Conservation (phyloP, 2,797 vertebrate genomes). For the Peromyscus aztecus region DNA sequence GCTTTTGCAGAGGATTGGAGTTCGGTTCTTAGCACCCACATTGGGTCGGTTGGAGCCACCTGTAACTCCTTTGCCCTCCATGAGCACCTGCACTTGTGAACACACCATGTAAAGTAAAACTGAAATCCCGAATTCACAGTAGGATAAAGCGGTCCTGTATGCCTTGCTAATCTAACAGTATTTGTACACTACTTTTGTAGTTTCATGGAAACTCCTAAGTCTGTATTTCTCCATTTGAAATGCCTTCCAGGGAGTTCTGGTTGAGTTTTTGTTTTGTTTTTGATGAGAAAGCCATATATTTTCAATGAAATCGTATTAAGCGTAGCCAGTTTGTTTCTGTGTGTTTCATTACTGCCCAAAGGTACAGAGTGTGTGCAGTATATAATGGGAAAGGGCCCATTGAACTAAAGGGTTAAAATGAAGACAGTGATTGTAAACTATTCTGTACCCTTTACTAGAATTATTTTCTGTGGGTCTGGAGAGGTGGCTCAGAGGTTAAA, state of each 20-base stretch:
- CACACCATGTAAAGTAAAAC: neutral
- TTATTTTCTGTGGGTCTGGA: neutral
- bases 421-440: conserved; percentile 9
- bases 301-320: conserved; percentile 27
- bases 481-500: neutral
- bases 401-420: conserved; percentile 26
- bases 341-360: neutral
- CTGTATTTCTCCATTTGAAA: conserved; percentile 18
- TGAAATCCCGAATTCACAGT: neutral
- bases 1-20: neutral
- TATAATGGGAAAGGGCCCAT: neutral
- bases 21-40: neutral
- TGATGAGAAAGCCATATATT: neutral
- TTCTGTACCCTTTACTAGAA: neutral
- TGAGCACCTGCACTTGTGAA: too few relatives aligned
- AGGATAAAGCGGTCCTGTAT: neutral
- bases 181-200: neutral
- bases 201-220: neutral
- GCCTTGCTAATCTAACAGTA: neutral
- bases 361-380: neutral
- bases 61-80: neutral
- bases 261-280: conserved; percentile 12
- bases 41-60: too few relatives aligned
- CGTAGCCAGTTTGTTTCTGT: conserved; percentile 13
- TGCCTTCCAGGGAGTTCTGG: neutral